A percentile compares a stretch with the other conserved stretches of the same genome.
Conservation (phyloP, 92 coral and sea anemone genomes). For the Parazoanthus atlanticus region DNA sequence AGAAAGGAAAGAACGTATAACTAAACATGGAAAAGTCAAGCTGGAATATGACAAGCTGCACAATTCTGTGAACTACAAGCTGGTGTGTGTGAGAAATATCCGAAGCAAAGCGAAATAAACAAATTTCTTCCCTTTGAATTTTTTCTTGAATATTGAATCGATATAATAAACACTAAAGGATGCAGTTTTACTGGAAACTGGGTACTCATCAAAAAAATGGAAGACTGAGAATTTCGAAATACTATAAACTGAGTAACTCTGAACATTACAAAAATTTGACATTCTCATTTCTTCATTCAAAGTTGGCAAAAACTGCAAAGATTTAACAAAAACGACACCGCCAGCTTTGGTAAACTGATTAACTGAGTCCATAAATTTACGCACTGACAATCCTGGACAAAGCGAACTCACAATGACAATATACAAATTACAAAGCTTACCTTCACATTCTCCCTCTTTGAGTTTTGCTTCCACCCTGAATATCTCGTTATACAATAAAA, state of each 20-base stretch:
- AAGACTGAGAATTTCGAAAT: background rate
- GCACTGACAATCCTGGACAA: constrained; percentile 2
- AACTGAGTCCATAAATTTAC: constrained; percentile 6
- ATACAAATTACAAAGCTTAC: too few relatives aligned
- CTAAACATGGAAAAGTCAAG: too few relatives aligned
- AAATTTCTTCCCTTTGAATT: too few relatives aligned
- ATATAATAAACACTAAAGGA: background rate
- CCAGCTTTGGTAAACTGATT: background rate
- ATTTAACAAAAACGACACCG: background rate
- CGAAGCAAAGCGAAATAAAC: too few relatives aligned
- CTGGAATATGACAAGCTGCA: background rate
- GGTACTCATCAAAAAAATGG: background rate
- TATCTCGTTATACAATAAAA: constrained; percentile 65
- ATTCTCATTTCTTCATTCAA: background rate
- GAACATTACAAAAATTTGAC: background rate
- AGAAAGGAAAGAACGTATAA: too few relatives aligned
- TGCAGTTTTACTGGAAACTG: background rate
- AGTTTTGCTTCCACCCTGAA: constrained; percentile 72
- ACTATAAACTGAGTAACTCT: too few relatives aligned
- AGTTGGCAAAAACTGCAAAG: background rate
- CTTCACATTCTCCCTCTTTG: constrained; percentile 93
- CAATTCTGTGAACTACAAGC: background rate
- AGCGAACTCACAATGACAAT: too few relatives aligned
- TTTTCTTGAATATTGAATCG: too few relatives aligned
- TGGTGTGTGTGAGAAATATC: too few relatives aligned